These are phyloP conservation scores for Uromys caudimaculatus DNA, from an alignment of 2,797 vertebrate genomes.

Conservation along the genomic window DNA sequence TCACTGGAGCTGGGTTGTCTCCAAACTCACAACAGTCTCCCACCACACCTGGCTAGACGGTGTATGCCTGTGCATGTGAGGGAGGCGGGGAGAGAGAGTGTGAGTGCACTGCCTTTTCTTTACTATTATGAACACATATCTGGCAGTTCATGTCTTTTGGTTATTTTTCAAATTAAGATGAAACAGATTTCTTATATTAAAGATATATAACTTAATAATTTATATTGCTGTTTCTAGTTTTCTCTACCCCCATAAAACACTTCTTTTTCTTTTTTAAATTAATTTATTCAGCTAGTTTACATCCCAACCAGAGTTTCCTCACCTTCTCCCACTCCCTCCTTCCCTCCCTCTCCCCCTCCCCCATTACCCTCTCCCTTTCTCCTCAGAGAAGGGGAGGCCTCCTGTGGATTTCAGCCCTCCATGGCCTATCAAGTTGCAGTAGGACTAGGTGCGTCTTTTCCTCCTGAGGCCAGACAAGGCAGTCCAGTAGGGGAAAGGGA, in stretches of 20 bases:
- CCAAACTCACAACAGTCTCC: background rate
- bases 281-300: background rate
- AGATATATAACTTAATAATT: background rate
- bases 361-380: background rate
- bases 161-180: slow-evolving; percentile 18
- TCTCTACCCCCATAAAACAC: background rate
- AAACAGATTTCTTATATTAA: background rate
- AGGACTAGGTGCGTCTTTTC: background rate
- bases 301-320: background rate
- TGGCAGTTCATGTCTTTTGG: background rate
- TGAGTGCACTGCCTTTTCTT: background rate
- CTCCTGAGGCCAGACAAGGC: background rate
- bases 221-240: background rate
- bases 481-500: background rate
- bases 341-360: background rate
- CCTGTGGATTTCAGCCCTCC: background rate
- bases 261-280: slow-evolving; percentile 40
- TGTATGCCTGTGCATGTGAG: background rate
- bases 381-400: background rate
- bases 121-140: background rate
- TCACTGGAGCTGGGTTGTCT: background rate
- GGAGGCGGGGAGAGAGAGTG: background rate
- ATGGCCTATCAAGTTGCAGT: background rate
- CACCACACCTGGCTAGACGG: background rate
- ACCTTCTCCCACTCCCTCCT: background rate